Evolutionary conservation across 2,888 invertebrate species (phyloP).

Genomic region (Sepioteuthis lessoniana): DNA sequence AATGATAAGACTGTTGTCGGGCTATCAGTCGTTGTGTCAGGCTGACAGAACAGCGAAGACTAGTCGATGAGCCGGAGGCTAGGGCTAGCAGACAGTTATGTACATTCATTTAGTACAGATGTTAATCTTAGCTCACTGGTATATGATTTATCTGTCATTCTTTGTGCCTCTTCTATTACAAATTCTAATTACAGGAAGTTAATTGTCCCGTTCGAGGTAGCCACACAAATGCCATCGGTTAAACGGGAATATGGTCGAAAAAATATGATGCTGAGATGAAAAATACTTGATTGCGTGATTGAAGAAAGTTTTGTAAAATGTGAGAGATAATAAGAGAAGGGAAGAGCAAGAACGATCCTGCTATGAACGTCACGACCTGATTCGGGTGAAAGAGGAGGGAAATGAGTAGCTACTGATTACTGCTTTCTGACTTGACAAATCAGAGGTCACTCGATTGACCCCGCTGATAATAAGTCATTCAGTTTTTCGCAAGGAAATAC

Average conservation of each 20-base stretch:
- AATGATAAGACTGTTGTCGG: neutral
- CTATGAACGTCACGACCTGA: neutral
- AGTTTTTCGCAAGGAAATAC: neutral
- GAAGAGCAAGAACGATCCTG: neutral
- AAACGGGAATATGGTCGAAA: neutral
- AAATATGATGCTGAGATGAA: neutral
- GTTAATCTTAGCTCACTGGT: neutral
- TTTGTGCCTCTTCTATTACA: neutral
- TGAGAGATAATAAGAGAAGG: neutral
- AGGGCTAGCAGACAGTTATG: neutral
- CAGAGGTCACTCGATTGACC: slow-evolving; percentile 4
- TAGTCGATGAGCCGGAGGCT: neutral
- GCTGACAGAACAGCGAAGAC: neutral
- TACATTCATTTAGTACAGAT: slow-evolving; percentile 33
- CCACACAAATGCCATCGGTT: neutral
- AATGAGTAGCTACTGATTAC: neutral
- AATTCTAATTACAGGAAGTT: slow-evolving; percentile 33
- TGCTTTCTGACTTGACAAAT: slow-evolving; percentile 21
- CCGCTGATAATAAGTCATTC: neutral
- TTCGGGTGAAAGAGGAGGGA: neutral
- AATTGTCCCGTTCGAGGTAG: neutral
- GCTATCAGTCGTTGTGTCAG: neutral
- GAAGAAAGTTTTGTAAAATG: neutral
- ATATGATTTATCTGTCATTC: slow-evolving; percentile 21
- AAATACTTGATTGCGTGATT: neutral